phyloP scores from a whole-genome alignment of 2,113 vertebrate species.

The Falcunculus frontatus region DNA sequence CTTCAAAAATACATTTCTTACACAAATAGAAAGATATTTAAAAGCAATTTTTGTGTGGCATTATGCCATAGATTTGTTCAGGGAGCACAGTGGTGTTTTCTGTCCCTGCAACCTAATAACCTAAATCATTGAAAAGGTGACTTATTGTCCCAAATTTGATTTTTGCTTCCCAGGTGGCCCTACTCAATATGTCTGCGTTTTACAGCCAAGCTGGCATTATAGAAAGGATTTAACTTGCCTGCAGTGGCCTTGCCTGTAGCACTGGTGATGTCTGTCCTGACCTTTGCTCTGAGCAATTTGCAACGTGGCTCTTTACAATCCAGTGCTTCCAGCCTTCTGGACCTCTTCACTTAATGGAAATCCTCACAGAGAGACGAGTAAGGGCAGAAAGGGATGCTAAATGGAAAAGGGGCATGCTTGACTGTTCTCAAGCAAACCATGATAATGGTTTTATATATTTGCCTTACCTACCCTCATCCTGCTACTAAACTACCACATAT shows the following conservation, averaged over 20 bases:
- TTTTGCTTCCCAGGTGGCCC: neutral
- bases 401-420: neutral
- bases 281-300: neutral
- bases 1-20: neutral
- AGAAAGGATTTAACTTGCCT: neutral
- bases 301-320: neutral
- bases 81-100: neutral
- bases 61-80: neutral
- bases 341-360: neutral
- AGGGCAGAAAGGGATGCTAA: neutral
- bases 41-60: neutral
- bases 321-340: neutral
- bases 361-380: neutral
- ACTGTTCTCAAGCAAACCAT: neutral
- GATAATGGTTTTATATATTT: neutral
- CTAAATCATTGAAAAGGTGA: neutral
- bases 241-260: neutral
- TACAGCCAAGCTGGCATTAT: neutral
- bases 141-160: neutral
- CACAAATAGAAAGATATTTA: neutral
- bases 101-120: neutral
- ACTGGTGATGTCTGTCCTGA: neutral
- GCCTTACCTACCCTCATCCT: neutral
- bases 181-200: neutral
- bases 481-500: neutral